These are phyloP conservation scores for Drosophila bocqueti DNA, from an alignment of 1,140 invertebrate species.

Conservation along the genomic window DNA sequence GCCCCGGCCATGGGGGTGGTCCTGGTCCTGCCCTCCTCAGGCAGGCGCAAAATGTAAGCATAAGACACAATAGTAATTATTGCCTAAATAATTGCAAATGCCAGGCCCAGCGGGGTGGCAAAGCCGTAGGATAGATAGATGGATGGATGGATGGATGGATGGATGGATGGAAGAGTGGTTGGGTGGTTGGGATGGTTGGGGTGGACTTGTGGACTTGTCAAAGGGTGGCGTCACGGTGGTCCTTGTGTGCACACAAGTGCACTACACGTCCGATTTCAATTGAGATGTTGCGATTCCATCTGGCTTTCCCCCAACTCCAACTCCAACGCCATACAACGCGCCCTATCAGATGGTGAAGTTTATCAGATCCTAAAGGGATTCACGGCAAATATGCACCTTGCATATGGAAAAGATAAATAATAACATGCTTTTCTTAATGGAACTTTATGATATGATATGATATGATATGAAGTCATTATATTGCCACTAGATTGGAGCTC, in stretches of 20 bases:
- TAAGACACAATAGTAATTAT: slow-evolving; percentile 85
- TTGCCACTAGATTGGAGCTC: too few relatives aligned
- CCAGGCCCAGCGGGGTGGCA: slow-evolving; percentile 33
- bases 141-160: background rate
- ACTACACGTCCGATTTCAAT: slow-evolving; percentile 55
- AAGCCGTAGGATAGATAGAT: background rate
- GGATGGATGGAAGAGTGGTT: background rate
- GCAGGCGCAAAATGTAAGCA: slow-evolving; percentile 74
- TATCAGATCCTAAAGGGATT: slow-evolving; percentile 5
- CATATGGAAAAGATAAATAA: background rate
- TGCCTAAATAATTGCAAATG: slow-evolving; percentile 85
- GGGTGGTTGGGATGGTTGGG: background rate
- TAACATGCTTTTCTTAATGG: background rate
- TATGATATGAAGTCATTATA: background rate
- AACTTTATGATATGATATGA: background rate
- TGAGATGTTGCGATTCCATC: slow-evolving; percentile 48
- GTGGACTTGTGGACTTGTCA: background rate
- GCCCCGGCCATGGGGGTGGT: slow-evolving; percentile 46
- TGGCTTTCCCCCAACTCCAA: slow-evolving; percentile 1
- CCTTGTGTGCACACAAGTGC: slow-evolving; percentile 60
- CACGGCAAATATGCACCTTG: background rate
- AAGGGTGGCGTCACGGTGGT: slow-evolving; percentile 53
- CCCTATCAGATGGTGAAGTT: background rate
- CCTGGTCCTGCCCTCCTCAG: slow-evolving; percentile 4
- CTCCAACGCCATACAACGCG: background rate